Base-by-base conservation (phyloP, 23 tunicate species). In the Halocynthia aurantium region DNA sequence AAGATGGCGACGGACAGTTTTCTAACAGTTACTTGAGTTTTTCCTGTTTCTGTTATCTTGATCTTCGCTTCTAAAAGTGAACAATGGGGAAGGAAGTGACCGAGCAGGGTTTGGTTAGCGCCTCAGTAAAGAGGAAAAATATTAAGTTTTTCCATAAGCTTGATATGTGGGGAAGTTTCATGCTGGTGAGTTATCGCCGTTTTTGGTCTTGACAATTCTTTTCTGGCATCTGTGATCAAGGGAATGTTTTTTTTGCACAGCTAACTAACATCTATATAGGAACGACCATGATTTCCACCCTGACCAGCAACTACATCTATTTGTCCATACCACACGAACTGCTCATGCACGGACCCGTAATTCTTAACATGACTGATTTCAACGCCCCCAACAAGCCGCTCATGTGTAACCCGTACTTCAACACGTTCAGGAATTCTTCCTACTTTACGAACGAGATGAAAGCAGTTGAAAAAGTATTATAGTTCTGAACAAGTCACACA, bases 271-370 rank as follows among this genome's bases (percentile, higher is more conserved):
- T 80, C 22, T 80, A 70, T 64, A 53, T 80, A 15, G 44, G 55
- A 8, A 55, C 54, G 52, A 61, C 69, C 0, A 18, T 80, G 18
- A 54, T 67, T 62, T 22, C 83, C 17, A 65, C 83, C 2, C 5
- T 68, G 75, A 52, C 75, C 61, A 66, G 69, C 31, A 75, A 81
- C 50, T 69, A 75, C 21, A 68, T 72, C 7, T 20, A 22, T 8
- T 49, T 81, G 15, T 11, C 57, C 8, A 56, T 83, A 50, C 95
- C 95, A 12, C 57, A 72, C 62, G 95, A 88, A 20, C 78, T 88
- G 87, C 62, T 88, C 19, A 13, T 88, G 44, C 95, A 88, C 20
- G 95, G 95, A 7, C 95, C 95, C 0, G 58, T 88, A 5, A 62
- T 56, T 0, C 51, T 83, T 21, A 73, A 83, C 71, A 49, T 53